These are phyloP conservation scores for Knipowitschia caucasica DNA, from an alignment of 2,797 vertebrate genomes.

Conservation along the genomic window DNA sequence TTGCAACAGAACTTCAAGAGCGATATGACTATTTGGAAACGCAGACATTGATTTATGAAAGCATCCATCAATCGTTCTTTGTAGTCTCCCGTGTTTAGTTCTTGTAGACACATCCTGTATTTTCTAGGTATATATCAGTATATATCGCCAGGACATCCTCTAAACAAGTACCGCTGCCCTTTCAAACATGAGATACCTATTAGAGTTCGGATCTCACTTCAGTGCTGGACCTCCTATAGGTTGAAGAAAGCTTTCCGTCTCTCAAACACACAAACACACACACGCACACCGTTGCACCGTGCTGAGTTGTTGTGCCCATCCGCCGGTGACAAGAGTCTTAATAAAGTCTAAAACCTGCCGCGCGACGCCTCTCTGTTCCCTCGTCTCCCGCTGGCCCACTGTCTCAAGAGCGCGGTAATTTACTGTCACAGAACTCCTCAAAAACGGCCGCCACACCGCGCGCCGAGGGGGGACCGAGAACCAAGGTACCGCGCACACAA, in stretches of 20 bases:
- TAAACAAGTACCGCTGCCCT: constrained; percentile 44
- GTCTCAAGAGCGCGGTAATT: constrained; percentile 74
- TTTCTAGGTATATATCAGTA: constrained; percentile 11
- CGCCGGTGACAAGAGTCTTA: constrained; percentile 58
- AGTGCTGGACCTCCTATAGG: constrained; percentile 55
- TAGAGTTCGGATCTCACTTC: constrained; percentile 54
- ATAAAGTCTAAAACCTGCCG: constrained; percentile 73
- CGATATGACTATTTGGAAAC: too few relatives aligned
- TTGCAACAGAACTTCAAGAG: too few relatives aligned
- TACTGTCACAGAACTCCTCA: constrained; percentile 75
- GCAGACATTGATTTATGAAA: background rate
- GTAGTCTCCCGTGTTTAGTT: background rate
- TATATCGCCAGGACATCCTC: constrained; percentile 31
- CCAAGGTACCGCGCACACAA: constrained; percentile 54
- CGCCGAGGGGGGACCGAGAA: constrained; percentile 49
- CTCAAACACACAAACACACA: constrained; percentile 40
- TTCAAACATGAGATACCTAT: constrained; percentile 55
- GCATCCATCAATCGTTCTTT: background rate
- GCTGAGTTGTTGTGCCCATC: constrained; percentile 63
- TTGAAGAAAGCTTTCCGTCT: constrained; percentile 40
- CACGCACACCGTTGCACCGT: constrained; percentile 35
- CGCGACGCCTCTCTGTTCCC: constrained; percentile 66
- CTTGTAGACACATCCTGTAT: background rate
- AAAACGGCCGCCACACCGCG: constrained; percentile 61
- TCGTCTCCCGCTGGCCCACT: constrained; percentile 65